These are phyloP conservation scores for Lerista edwardsae DNA, from an alignment of 2,797 vertebrate species.

Conservation along the genomic window DNA sequence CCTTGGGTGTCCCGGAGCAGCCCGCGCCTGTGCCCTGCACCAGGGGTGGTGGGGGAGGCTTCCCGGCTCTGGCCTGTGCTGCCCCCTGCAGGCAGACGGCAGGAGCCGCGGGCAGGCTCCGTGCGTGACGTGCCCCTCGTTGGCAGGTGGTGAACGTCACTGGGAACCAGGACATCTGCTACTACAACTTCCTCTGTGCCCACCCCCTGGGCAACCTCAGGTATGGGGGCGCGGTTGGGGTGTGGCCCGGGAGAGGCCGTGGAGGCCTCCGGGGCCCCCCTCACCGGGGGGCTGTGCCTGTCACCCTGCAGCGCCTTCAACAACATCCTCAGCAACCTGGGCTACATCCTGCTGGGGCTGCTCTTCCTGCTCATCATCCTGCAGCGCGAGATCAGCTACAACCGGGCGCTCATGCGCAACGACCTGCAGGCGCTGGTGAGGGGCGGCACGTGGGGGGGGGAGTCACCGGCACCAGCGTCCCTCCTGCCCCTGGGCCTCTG, in stretches of 20 bases:
- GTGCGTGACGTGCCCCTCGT: not conserved
- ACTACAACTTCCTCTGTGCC: conserved; percentile 97
- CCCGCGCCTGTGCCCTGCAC: not conserved
- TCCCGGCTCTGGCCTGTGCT: not conserved
- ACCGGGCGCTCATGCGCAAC: conserved; percentile 84
- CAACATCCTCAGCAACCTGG: conserved; percentile 97
- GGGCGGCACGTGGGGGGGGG: too few relatives aligned
- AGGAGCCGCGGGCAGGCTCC: too few relatives aligned
- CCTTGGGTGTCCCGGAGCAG: not conserved
- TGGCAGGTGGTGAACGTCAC: conserved; percentile 92
- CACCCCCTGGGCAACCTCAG: conserved; percentile 94
- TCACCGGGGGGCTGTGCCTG: too few relatives aligned
- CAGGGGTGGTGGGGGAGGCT: too few relatives aligned
- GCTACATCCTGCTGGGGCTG: conserved; percentile 93
- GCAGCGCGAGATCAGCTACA: conserved; percentile 90
- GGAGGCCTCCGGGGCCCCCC: too few relatives aligned
- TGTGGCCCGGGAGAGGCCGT: rapidly evolving
- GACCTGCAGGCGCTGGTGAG: conserved; percentile 84
- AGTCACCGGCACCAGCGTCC: too few relatives aligned
- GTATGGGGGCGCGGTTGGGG: conserved; percentile 67
- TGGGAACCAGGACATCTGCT: conserved; percentile 98
- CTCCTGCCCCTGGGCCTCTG: too few relatives aligned
- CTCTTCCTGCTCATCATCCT: conserved; percentile 95
- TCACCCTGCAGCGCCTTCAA: conserved; percentile 87
- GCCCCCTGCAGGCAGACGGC: not conserved